Conservation (phyloP, 2,888 invertebrate species). For the Boloria selene region DNA sequence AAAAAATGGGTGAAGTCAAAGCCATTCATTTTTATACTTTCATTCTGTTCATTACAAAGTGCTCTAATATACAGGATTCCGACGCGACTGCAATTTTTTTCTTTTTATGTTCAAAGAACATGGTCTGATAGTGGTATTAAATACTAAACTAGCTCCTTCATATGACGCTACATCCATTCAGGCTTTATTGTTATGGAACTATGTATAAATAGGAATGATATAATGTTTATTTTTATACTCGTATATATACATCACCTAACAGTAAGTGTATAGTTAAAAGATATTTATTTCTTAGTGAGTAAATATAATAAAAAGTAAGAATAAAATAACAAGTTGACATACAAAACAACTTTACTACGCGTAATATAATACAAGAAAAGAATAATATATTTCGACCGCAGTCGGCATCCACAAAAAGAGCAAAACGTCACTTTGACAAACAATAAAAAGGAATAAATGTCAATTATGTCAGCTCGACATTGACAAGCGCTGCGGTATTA, state of each 20-base stretch:
- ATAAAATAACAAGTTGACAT: not conserved
- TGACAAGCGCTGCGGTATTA: slow-evolving; percentile 14
- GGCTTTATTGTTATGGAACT: too few relatives aligned
- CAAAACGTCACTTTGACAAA: slow-evolving; percentile 12
- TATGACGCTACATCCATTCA: too few relatives aligned
- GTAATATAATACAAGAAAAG: not conserved
- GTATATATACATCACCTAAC: too few relatives aligned
- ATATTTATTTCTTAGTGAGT: too few relatives aligned
- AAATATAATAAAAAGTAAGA: too few relatives aligned
- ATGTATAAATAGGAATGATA: too few relatives aligned
- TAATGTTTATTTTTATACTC: too few relatives aligned
- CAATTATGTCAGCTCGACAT: slow-evolving; percentile 20
- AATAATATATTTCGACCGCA: slow-evolving; percentile 4
- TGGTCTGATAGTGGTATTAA: not conserved
- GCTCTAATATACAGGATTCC: not conserved
- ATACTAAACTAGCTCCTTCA: not conserved
- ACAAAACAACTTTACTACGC: not conserved
- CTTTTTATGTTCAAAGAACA: not conserved
- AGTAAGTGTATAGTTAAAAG: too few relatives aligned
- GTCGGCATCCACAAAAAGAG: slow-evolving; percentile 12
- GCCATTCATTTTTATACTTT: slow-evolving; percentile 15
- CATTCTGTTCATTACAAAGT: slow-evolving; percentile 14
- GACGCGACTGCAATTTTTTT: not conserved
- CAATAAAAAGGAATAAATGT: slow-evolving; percentile 21
- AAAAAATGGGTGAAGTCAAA: slow-evolving; percentile 17